Evolutionary conservation across 2,888 invertebrate species (phyloP).

Genomic region (Lottia gigantea): DNA sequence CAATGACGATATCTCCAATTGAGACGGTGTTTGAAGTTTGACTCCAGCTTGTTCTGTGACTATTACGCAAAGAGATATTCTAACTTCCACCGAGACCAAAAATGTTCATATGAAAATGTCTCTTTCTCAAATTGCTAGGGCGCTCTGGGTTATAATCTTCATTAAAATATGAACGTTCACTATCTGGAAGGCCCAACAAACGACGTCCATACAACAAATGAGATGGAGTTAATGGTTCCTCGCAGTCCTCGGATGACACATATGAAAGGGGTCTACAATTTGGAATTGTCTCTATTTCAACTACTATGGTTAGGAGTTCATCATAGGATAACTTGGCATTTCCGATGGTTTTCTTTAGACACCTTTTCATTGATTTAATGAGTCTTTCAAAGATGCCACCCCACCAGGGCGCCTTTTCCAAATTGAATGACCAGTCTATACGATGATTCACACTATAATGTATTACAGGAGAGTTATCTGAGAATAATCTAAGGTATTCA

Average conservation of each 20-base stretch:
- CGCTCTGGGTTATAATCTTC: not conserved
- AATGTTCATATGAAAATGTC: not conserved
- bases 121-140: not conserved
- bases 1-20: not conserved
- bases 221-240: not conserved
- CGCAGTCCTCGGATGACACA: not conserved
- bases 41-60: not conserved
- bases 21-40: not conserved
- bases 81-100: not conserved
- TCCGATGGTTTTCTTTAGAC: not conserved
- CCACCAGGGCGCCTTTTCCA: not conserved
- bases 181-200: not conserved
- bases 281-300: not conserved
- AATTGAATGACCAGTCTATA: not conserved
- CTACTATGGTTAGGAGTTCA: not conserved
- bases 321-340: not conserved
- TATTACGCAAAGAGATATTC: conserved; percentile 5
- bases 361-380: not conserved
- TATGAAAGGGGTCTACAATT: not conserved
- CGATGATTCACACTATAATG: not conserved
- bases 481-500: not conserved
- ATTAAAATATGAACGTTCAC: not conserved
- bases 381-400: conserved; percentile 1
- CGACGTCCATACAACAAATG: not conserved
- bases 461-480: not conserved